Evolutionary conservation across 2,888 invertebrate genomes (phyloP).

Genomic region (Rambutsinella grinnellia): DNA sequence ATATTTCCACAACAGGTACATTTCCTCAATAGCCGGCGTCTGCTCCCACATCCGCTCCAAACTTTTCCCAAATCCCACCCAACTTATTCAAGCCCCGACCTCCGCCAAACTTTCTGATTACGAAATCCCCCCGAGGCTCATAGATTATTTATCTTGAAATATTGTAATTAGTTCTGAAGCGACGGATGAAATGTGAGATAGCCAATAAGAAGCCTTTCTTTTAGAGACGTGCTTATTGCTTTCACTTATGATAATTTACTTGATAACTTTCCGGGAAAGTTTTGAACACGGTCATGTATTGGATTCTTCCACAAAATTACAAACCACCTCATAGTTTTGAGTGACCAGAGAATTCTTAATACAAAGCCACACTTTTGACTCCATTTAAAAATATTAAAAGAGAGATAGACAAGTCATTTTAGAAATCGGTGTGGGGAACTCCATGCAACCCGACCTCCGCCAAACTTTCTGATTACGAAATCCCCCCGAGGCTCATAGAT

Average conservation of each 20-base stretch:
- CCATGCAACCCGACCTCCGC: constrained; percentile 16
- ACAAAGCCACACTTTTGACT: too few relatives aligned
- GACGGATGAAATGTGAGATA: neutral
- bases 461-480: constrained; percentile 31
- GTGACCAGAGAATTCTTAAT: too few relatives aligned
- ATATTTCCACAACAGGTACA: neutral
- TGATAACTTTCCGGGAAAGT: too few relatives aligned
- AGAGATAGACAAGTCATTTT: too few relatives aligned
- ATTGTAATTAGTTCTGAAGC: constrained; percentile 45
- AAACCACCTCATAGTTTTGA: too few relatives aligned
- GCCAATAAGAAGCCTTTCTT: too few relatives aligned
- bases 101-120: constrained; percentile 23
- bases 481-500: constrained; percentile 55
- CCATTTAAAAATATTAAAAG: too few relatives aligned
- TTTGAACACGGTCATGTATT: too few relatives aligned
- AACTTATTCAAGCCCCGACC: constrained; percentile 6
- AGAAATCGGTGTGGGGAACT: too few relatives aligned
- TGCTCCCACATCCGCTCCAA: neutral
- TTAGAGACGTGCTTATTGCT: too few relatives aligned
- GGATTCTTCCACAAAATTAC: too few relatives aligned
- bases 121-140: constrained; percentile 50
- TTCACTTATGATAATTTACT: neutral
- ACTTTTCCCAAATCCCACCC: too few relatives aligned
- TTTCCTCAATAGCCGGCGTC: neutral
- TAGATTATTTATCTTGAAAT: constrained; percentile 60